Base-by-base conservation (phyloP, 2,888 invertebrate genomes). In the Clusia tigrina region DNA sequence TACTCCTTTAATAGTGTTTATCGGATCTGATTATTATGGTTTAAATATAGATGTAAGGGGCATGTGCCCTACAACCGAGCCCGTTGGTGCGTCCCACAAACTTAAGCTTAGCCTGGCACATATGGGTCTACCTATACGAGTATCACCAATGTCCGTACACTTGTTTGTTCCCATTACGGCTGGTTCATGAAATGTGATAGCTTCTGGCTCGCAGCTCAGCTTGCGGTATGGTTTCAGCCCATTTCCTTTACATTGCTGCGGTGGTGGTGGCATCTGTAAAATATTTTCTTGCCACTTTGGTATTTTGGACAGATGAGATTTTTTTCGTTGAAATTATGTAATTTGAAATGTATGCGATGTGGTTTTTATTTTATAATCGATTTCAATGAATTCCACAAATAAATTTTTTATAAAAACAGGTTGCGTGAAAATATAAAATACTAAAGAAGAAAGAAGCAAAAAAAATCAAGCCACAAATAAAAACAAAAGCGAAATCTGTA, bases 351-450 rank as follows among this genome's bases (percentile, higher is more conserved):
- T 42, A 3, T 3, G 3, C n/a, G n/a, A 15, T 42, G 42, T 42
- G 9, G 42, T 42, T 42, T 42, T 42, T 42, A 17, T 42, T 42
- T 42, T 42, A 42, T 42, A 42, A 42, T 42, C 42, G 42, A 42
- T 42, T 6, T 6, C n/a, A 42, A 42, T 42, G 42, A 42, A 42
- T 42, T 42, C 15, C 42, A 42, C 42, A 42, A 42, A 42, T 42
- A 3, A 3, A n/a, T n/a, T 12, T 42, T 6, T n/a, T 42, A n/a
- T 3, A 42, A 15, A 42, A 42, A n/a, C 9, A 42, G 3, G 15
- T 12, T 6, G n/a, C n/a, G 3, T 6, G 3, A 6, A 42, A 6
- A n/a, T 15, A 6, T 6, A 42, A 42, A 42, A 42, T 42, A n/a
- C n/a, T 3, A 42, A n/a, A 42, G 6, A 17, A 3, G 3, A 42